A percentile compares a stretch with the other conserved stretches of the same genome.
Conservation (phyloP, 2,888 invertebrate genomes). For the Zelleria hepariella region DNA sequence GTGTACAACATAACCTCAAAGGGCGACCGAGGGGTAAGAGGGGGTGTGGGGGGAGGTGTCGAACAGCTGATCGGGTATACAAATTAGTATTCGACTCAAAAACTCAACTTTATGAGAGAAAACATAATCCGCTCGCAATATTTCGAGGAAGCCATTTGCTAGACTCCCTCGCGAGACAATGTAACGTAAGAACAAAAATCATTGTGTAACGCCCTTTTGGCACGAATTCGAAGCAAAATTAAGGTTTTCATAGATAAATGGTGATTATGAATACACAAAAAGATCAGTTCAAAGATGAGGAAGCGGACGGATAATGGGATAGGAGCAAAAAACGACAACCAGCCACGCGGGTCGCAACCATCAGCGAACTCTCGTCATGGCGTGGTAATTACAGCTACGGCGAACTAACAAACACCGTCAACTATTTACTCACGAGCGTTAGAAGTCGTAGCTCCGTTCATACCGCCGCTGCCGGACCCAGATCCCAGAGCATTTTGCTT, state of each 20-base stretch:
- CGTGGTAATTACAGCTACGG: not conserved
- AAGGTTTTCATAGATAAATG: not conserved
- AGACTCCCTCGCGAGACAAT: not conserved
- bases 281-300: not conserved
- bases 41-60: slow-evolving; percentile 6
- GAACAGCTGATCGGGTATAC: slow-evolving; percentile 6
- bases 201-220: not conserved
- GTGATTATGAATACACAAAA: not conserved
- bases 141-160: not conserved
- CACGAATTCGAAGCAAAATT: not conserved
- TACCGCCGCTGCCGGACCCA: slow-evolving; percentile 39
- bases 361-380: not conserved
- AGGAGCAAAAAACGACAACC: not conserved
- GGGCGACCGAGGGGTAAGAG: slow-evolving; percentile 4
- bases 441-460: slow-evolving; percentile 45
- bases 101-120: not conserved
- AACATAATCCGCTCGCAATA: not conserved
- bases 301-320: not conserved
- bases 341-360: not conserved
- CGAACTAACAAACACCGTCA: not conserved
- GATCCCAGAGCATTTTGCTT: slow-evolving; percentile 56
- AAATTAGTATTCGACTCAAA: not conserved
- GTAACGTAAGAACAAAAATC: not conserved
- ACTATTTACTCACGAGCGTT: slow-evolving; percentile 48
- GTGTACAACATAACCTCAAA: not conserved